These are phyloP conservation scores for Mesocricetus auratus DNA, from an alignment of 2,113 vertebrate species.

Conservation along the genomic window DNA sequence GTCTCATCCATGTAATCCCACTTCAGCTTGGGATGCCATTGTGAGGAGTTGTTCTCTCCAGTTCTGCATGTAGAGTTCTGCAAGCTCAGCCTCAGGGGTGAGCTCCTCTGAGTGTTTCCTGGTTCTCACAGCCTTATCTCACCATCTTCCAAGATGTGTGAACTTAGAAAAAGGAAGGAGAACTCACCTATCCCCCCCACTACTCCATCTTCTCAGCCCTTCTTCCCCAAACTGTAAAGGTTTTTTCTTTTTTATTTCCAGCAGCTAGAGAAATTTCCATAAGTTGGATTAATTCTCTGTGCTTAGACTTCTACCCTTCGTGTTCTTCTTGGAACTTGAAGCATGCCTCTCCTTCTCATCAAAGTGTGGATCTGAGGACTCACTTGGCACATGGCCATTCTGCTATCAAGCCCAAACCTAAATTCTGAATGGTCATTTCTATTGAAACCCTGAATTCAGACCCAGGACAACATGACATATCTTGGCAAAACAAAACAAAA, in stretches of 20 bases:
- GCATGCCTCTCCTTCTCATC: background rate
- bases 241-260: background rate
- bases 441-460: background rate
- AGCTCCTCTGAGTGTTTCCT: background rate
- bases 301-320: background rate
- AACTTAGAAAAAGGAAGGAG: background rate
- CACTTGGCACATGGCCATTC: slow-evolving; percentile 19
- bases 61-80: background rate
- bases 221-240: background rate
- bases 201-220: background rate
- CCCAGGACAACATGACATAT: background rate
- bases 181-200: background rate
- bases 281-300: background rate
- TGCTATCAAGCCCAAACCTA: background rate
- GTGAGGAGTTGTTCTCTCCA: fast-evolving
- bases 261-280: background rate
- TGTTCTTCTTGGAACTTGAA: background rate
- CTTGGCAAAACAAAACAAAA: background rate
- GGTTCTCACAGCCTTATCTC: background rate
- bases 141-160: background rate
- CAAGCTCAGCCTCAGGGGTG: no score
- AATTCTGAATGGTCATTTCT: background rate
- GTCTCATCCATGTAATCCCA: background rate
- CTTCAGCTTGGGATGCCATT: background rate
- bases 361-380: background rate